A percentile compares a stretch with the other conserved stretches of the same genome.
phyloP scores from a whole-genome alignment of 1,140 invertebrate species.

The Melitaea cinxia region DNA sequence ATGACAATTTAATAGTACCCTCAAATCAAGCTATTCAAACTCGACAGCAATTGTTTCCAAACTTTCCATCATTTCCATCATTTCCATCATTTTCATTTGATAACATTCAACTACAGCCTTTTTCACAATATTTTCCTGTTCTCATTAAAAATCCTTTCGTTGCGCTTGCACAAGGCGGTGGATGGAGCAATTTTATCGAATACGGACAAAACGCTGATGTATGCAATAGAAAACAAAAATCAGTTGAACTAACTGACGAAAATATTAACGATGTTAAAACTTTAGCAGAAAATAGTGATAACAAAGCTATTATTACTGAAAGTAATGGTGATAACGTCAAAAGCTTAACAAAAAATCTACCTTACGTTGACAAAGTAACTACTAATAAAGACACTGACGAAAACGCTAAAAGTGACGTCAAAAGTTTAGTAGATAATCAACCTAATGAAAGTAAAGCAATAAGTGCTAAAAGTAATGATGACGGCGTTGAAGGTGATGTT shows the following conservation, averaged over 20 bases:
- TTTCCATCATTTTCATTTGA: constrained; percentile 52
- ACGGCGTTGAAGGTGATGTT: too few species aligned
- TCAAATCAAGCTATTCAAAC: constrained; percentile 45
- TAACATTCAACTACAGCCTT: constrained; percentile 65
- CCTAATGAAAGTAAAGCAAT: too few species aligned
- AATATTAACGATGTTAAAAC: constrained; percentile 29
- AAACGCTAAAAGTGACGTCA: too few species aligned
- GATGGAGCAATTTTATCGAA: constrained; percentile 81
- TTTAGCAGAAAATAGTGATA: constrained; percentile 29
- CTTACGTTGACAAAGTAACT: too few species aligned
- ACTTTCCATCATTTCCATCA: constrained; percentile 29
- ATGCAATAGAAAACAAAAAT: constrained; percentile 69
- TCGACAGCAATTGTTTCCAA: constrained; percentile 46
- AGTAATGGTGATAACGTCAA: constrained; percentile 30
- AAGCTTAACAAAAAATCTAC: too few species aligned
- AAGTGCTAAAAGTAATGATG: too few species aligned
- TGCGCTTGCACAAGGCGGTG: constrained; percentile 73
- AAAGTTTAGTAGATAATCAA: too few species aligned
- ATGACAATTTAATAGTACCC: constrained; percentile 36
- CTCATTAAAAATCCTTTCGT: constrained; percentile 82
- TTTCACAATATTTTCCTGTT: constrained; percentile 81
- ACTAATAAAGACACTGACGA: too few species aligned
- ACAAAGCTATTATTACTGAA: background rate
- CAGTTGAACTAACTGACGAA: constrained; percentile 36
- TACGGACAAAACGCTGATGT: constrained; percentile 82